Evolutionary conservation across 2,888 invertebrate genomes (phyloP), one percentile per base, ranked within the genome.

Genomic region (Lissocephala sabroskyi): DNA sequence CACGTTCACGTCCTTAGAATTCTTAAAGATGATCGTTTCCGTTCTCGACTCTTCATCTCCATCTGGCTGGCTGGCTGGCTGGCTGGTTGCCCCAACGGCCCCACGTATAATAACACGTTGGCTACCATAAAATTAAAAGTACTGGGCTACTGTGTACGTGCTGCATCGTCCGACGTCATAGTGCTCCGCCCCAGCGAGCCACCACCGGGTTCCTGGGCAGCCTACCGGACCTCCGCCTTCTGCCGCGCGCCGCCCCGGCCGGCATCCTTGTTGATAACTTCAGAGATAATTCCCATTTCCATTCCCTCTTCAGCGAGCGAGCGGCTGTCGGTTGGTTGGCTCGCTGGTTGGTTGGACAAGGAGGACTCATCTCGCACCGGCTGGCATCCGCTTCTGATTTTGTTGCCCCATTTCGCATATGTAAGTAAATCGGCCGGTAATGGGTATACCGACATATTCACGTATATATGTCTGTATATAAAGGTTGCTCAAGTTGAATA

Each of bases 101-200:
- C 30, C 26, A 44, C 14, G 41, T 35, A 45, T 45, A 47, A 47
- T 47, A 47, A 47, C 41, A 47, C 36, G 47, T 47, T 47, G 35
- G 26, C 33, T 9, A 35, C 40, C 36, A 44, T 44, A 44, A 44
- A 44, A 44, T 44, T 44, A 36, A 44, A 44, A 36, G 44, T 36
- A 36, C 44, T 36, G 36, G 17, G 44, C 44, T 44, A 44, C 44
- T 44, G 44, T 44, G 36, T 44, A 44, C 44, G 44, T 44, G 44
- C 13, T 41, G 41, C 26, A 41, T 5, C 23, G 23, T 3, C 23
- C 23, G 23, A 5, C 18, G n/a, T 37, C 37, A 10, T 18, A n/a
- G 30, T 41, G 29, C 16, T 16, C 13, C 37, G 19, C 13, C 40
- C 40, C 14, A 14, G 16, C n/a, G n/a, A n/a, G n/a, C n/a, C n/a